Evolutionary conservation across 1,140 invertebrate genomes (phyloP).

Genomic region (Acromyrmex charruanus): DNA sequence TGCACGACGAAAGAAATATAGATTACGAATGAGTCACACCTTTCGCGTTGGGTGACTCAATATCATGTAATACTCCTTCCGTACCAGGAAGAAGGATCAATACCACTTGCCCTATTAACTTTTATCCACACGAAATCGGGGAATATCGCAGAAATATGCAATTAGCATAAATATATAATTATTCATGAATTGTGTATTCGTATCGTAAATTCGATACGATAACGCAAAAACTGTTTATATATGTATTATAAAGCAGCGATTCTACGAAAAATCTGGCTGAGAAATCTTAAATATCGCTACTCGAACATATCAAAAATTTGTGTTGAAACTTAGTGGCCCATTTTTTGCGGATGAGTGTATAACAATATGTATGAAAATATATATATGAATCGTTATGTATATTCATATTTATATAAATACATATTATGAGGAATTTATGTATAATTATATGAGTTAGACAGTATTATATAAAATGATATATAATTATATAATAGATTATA

Average conservation of each 20-base stretch:
- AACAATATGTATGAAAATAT: too few relatives aligned
- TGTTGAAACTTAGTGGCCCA: too few relatives aligned
- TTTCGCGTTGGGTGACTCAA: constrained; percentile 79
- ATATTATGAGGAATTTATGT: too few relatives aligned
- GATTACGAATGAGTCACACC: constrained; percentile 74
- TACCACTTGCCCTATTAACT: constrained; percentile 74
- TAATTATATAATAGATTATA: too few relatives aligned
- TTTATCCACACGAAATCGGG: not conserved
- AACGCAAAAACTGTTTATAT: not conserved
- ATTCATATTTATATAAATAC: too few relatives aligned
- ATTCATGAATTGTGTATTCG: not conserved
- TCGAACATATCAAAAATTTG: too few relatives aligned
- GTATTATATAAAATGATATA: too few relatives aligned
- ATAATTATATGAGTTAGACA: too few relatives aligned
- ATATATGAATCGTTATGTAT: too few relatives aligned
- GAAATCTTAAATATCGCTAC: not conserved
- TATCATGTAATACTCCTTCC: constrained; percentile 76
- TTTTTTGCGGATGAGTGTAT: too few relatives aligned
- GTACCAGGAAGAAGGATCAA: constrained; percentile 73
- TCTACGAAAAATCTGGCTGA: not conserved
- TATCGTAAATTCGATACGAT: not conserved
- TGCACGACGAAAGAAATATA: constrained; percentile 68
- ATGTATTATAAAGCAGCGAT: not conserved
- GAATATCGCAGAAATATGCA: constrained; percentile 20
- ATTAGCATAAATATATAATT: not conserved